phyloP scores from a whole-genome alignment of 1,140 invertebrate species.

The Scaptomyza pallida region DNA sequence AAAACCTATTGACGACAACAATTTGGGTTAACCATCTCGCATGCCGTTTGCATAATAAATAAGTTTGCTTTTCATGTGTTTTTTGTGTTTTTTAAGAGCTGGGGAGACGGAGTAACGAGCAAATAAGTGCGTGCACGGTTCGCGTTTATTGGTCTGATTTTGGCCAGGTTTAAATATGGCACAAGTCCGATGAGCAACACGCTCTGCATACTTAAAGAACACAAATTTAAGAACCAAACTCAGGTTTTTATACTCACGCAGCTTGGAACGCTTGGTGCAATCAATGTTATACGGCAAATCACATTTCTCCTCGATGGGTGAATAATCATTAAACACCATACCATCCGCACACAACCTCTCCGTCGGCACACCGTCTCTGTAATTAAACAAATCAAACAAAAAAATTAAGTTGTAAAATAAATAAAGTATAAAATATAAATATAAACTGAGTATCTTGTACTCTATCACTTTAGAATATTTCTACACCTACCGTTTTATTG shows the following conservation, averaged over 20 bases:
- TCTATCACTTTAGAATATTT: not conserved
- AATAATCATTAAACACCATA: constrained; percentile 96
- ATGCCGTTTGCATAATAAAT: constrained; percentile 80
- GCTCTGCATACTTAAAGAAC: constrained; percentile 58
- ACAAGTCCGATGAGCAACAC: constrained; percentile 25
- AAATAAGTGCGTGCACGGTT: constrained; percentile 65
- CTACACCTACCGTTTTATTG: not conserved
- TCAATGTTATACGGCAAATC: constrained; percentile 94
- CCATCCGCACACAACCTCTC: constrained; percentile 94
- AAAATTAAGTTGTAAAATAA: constrained; percentile 2
- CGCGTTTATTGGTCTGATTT: constrained; percentile 65
- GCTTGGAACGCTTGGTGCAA: constrained; percentile 89
- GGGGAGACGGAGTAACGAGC: constrained; percentile 58
- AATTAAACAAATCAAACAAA: constrained; percentile 46
- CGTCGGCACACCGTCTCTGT: constrained; percentile 87
- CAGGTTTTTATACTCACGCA: constrained; percentile 88
- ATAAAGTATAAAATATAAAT: not conserved
- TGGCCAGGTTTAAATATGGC: constrained; percentile 57
- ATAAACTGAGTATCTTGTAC: not conserved
- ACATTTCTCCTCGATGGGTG: constrained; percentile 92
- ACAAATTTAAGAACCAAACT: constrained; percentile 14
- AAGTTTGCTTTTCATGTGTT: constrained; percentile 25
- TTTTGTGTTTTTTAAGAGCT: constrained; percentile 15
- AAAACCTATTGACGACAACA: constrained; percentile 79
- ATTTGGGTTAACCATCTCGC: constrained; percentile 77